Base-by-base conservation (phyloP, 2,113 vertebrate genomes). In the Mellivora capensis region DNA sequence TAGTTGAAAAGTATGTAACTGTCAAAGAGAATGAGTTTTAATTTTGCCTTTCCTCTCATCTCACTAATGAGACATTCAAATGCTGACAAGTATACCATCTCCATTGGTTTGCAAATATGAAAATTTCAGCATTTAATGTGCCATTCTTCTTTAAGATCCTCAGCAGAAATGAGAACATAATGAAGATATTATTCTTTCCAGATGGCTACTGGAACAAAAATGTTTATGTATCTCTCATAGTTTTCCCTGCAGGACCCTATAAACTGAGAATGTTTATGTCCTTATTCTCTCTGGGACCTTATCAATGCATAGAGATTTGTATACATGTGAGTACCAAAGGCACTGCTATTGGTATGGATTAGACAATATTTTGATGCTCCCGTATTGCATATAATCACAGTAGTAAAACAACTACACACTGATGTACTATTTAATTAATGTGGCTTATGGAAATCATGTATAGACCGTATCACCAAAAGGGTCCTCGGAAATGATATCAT, bases 1-100 rank as follows among this genome's bases (percentile, higher is more conserved):
- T 18, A 17, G 42, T 80, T 97, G 93, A 62, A 81, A 97, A 91
- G 59, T 67, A 44, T 67, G 25, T 52, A 64, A 80, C 29, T 67
- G 37, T 20, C 59, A 72, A 86, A 96, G 97, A 86, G 82, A 62
- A 71, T 64, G 34, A 62, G n/a, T 20, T 44, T 95, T 64, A 52
- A 25, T 0, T 27, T 91, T 47, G 77, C 6, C 34, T 90, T 89
- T 96, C 27, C 52, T 86, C 59, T 90, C 67, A 54, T 54, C 59
- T 96, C 14, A 12, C 64, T n/a, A 79, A 84, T 0, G 85, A 98
- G 44, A 74, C 4, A n/a, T 59, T 15, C 29, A 17, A 74, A 59
- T 44, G 37, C 69, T 90, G 34, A 83, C 57, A 94, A 44, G 42
- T 87, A 57, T 69, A 62, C 15, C 27, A 72, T 69, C 34, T 72